Evolutionary conservation across 2,888 invertebrate genomes (phyloP).

Genomic region (Xestia ashworthii): DNA sequence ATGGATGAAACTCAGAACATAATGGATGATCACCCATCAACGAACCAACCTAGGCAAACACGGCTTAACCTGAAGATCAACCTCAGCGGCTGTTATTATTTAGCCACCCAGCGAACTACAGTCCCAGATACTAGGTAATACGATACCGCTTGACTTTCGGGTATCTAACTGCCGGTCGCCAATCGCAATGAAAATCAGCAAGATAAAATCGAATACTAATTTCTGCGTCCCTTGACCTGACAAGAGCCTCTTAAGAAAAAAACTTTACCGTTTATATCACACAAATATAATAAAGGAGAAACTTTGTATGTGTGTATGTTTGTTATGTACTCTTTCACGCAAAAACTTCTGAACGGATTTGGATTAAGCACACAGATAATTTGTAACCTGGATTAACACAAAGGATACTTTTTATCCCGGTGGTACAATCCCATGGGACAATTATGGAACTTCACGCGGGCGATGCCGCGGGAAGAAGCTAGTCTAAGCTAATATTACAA

Average conservation of each 20-base stretch:
- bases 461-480: no score
- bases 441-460: no score
- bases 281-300: no score
- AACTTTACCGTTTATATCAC: slow-evolving; percentile 15
- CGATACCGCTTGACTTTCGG: background rate
- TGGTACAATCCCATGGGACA: no score
- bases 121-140: background rate
- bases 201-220: slow-evolving; percentile 17
- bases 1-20: background rate
- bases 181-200: slow-evolving; percentile 17
- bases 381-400: no score
- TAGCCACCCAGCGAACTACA: background rate
- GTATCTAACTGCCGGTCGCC: background rate
- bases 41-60: background rate
- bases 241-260: slow-evolving; percentile 23
- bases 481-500: no score
- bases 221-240: slow-evolving; percentile 3
- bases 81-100: background rate
- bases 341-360: no score
- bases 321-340: no score
- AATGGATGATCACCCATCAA: background rate
- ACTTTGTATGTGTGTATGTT: no score
- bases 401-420: no score
- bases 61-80: background rate
- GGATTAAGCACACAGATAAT: no score